Evolutionary conservation across 2,888 invertebrate genomes (phyloP).

Genomic region (Sclerodermus sp.): DNA sequence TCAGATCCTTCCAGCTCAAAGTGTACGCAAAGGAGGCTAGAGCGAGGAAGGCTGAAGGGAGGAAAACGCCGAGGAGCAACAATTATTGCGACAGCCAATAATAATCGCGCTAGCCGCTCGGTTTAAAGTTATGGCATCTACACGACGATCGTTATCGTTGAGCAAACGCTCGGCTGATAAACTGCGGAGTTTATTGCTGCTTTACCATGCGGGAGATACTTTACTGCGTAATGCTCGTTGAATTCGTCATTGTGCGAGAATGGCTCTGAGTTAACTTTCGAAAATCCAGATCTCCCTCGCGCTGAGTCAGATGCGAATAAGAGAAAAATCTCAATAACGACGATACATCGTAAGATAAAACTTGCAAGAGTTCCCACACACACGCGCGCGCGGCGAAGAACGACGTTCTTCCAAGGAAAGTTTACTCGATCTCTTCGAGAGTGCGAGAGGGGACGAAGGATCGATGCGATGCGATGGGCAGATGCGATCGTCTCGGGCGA

Average conservation of each 20-base stretch:
- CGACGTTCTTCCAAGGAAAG: no score
- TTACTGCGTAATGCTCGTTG: not conserved
- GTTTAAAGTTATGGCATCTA: not conserved
- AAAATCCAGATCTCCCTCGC: not conserved
- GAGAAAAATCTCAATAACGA: not conserved
- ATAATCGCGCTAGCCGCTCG: conserved; percentile 18
- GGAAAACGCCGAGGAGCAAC: conserved; percentile 22
- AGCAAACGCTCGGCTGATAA: not conserved
- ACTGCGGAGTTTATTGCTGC: not conserved
- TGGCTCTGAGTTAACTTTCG: not conserved
- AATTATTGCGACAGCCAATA: conserved; percentile 27
- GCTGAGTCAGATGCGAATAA: not conserved
- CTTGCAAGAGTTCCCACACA: no score
- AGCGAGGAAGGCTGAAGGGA: conserved; percentile 1
- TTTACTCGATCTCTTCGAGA: no score
- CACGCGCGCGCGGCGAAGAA: no score
- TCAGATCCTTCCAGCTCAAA: no score
- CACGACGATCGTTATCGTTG: not conserved
- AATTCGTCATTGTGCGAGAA: not conserved
- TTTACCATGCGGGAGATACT: not conserved
- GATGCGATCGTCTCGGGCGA: no score
- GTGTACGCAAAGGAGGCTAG: not conserved
- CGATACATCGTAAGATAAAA: no score
- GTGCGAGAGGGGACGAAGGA: no score
- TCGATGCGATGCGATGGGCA: no score